Evolutionary conservation across 2,797 vertebrate species (phyloP), one percentile per base, ranked within the genome.

Genomic region (Numenius phaeopus): DNA sequence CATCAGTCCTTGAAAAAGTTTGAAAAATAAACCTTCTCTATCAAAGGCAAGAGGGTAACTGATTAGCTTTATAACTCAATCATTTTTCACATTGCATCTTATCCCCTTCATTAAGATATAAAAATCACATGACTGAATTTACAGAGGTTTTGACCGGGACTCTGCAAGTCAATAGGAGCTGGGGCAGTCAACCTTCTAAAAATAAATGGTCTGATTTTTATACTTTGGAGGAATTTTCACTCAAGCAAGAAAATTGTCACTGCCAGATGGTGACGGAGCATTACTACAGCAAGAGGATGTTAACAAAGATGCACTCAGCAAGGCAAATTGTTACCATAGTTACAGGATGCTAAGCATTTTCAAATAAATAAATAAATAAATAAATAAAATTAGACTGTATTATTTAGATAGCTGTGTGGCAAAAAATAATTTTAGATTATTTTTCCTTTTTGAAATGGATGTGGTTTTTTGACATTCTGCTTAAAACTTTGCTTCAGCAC

Each of bases 321-420:
- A 96, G 97, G 91, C 61, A 65, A 97, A 97, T 70, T 72, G 93
- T 98, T 97, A 44, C 97, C 94, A 94, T 96, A 96, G 96, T 93
- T 92, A 98, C 97, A 83, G 70, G 87, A 97, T 91, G 94, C 89
- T 89, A 91, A 83, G 86, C 73, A 87, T 89, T 82, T 97, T 37
- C 8, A 59, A 95, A 97, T 87, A 87, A 87, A 85, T 93, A 96
- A 67, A 70, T 93, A 96, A 67, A 70, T 95, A 97, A 95, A 94
- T 96, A 97, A 96, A 94, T 72, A 73, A 76, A 87, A 94, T 93
- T 90, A 90, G 22, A 29, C 37, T 54, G 10, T 47, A 84, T 91
- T 89, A 77, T 94, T 89, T 93, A 58, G 61, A 70, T 69, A 85
- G 8, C 16, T 76, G 64, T 91, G 29, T 83, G 76, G 42, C 10